phyloP scores from a whole-genome alignment of 2,888 invertebrate species.

The Melanargia galathea region DNA sequence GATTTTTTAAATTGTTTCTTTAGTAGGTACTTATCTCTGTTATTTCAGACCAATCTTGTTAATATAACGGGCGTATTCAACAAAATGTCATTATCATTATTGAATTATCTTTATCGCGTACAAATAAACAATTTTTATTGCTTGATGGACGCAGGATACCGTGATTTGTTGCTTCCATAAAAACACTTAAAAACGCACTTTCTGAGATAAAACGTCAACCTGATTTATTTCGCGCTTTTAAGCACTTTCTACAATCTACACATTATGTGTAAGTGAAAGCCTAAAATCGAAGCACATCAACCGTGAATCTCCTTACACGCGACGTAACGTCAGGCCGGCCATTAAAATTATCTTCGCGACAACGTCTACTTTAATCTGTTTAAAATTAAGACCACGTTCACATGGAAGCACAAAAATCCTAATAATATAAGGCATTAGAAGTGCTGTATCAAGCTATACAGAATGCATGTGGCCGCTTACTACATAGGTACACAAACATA shows the following conservation, averaged over 20 bases:
- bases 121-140: constrained; percentile 21
- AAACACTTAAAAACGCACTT: constrained; percentile 28
- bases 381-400: constrained; percentile 38
- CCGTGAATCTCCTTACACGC: constrained; percentile 52
- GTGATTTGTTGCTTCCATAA: constrained; percentile 20
- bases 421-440: too few species aligned
- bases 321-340: constrained; percentile 58
- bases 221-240: constrained; percentile 37
- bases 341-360: constrained; percentile 65
- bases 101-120: neutral
- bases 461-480: too few species aligned
- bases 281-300: constrained; percentile 53
- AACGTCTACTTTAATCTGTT: constrained; percentile 71
- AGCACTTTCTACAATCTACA: constrained; percentile 46
- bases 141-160: neutral
- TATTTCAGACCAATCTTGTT: too few species aligned
- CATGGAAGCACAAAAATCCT: too few species aligned
- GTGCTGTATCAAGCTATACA: too few species aligned
- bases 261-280: constrained; percentile 61
- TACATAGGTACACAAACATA: too few species aligned
- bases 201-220: constrained; percentile 26
- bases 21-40: too few species aligned
- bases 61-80: too few species aligned
- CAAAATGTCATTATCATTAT: neutral
- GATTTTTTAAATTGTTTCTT: too few species aligned